Percentiles rank a stretch among this genome's conserved stretches.
phyloP scores from a whole-genome alignment of 1,140 invertebrate species.

The Armadillidium nasatum region DNA sequence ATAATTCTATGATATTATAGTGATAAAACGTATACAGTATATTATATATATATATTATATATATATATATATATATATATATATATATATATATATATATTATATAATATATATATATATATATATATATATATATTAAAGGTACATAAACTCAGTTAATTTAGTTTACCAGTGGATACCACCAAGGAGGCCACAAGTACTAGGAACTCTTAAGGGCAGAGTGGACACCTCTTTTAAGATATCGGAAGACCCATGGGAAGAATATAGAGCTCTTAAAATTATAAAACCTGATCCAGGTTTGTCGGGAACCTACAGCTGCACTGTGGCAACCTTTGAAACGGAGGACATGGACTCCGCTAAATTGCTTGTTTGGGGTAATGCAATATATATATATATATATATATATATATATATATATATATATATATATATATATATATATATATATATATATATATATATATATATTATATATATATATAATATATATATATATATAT shows the following conservation, averaged over 20 bases:
- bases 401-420: slow-evolving; percentile 7
- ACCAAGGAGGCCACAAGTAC: slow-evolving; percentile 14
- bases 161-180: slow-evolving; percentile 31
- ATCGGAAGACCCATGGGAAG: not conserved
- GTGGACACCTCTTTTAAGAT: slow-evolving; percentile 19
- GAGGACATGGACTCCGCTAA: slow-evolving; percentile 22
- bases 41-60: too few species aligned
- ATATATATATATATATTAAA: slow-evolving; percentile 19
- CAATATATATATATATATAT: not conserved
- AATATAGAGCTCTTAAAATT: slow-evolving; percentile 23
- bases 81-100: not conserved
- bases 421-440: not conserved
- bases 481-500: too few species aligned
- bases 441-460: too few species aligned
- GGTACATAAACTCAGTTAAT: slow-evolving; percentile 24
- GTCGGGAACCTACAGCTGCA: slow-evolving; percentile 28
- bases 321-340: slow-evolving; percentile 23
- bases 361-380: slow-evolving; percentile 26
- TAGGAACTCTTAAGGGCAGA: slow-evolving; percentile 21
- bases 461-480: too few species aligned
- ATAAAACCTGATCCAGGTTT: slow-evolving; percentile 22
- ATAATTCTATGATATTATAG: too few species aligned
- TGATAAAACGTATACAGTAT: too few species aligned
- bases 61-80: too few species aligned
- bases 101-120: slow-evolving; percentile 18